Conservation (phyloP, 2,113 vertebrate genomes). For the Triplophysa tibetana region DNA sequence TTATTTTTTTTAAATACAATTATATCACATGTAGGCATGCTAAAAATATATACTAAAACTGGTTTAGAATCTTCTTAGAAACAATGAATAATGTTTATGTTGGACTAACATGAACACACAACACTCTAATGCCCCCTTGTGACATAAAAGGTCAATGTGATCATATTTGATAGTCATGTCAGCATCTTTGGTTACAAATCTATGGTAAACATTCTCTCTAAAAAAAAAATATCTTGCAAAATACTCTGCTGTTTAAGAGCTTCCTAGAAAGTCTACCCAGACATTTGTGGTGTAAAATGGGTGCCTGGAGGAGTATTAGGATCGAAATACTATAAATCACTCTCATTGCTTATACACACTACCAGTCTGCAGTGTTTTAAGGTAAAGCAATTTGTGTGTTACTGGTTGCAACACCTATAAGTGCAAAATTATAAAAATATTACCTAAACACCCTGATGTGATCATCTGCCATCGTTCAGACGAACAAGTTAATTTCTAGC, state of each 20-base stretch:
- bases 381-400: background rate
- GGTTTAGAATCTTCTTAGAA: background rate
- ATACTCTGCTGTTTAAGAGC: background rate
- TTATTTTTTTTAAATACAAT: background rate
- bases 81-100: background rate
- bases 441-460: background rate
- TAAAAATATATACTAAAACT: background rate
- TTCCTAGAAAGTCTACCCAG: background rate
- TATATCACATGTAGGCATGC: background rate
- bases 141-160: constrained; percentile 44
- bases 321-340: constrained; percentile 31
- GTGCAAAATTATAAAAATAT: background rate
- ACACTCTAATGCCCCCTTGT: constrained; percentile 57
- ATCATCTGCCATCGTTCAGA: background rate
- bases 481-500: background rate
- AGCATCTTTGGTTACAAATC: constrained; percentile 66
- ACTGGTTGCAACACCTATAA: background rate
- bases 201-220: constrained; percentile 25
- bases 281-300: background rate
- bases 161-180: constrained; percentile 15
- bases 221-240: constrained; percentile 37
- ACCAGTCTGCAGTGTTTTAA: background rate
- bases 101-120: background rate
- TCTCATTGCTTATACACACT: constrained; percentile 20
- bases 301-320: background rate